Base-by-base conservation (phyloP, 2,113 vertebrate species). In the Sinosuthora webbiana region DNA sequence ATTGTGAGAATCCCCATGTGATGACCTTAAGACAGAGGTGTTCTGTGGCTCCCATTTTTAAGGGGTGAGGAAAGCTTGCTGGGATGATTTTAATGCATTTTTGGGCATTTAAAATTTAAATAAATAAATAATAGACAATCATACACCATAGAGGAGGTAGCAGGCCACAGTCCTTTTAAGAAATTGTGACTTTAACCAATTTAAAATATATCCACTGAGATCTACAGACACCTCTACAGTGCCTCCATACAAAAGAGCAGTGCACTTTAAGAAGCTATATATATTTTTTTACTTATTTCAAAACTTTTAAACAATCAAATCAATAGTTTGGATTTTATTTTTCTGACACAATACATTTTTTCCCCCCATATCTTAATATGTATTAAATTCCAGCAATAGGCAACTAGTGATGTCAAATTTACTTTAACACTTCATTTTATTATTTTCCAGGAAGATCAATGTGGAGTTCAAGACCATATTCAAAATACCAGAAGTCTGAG, bases 1-100 rank as follows among this genome's bases (percentile, higher is more conserved):
- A 75, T 31, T 0, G 0, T 6, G 3, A 50, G 12, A 23, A 79
- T 4, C 9, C 15, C 7, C 0, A 0, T 2, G 2, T 4, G 17
- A 71, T 3, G 4, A 84, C n/a, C 10, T 15, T 3, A 15, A 85
- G 45, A 28, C 67, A 90, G n/a, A 56, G 6, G 12, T 1, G 0
- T 22, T 22, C 52, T 21, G 21, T 73, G 35, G 17, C 82, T 60
- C n/a, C 39, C 20, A 6, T 55, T 74, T 78, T 37, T 1, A 3
- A 78, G 39, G 21, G 19, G 6, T 2, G 4, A 71, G 18, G 9
- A 89, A 55, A 76, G 8, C 37, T 56, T 84, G 14, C 15, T 63
- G 63, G 20, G 8, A 60, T 69, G 79, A 47, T 44, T 87, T 57
- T 19, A 73, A 31, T 18, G 9, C 3, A 44, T 17, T 78, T 25